Base-by-base conservation (phyloP, 2,113 vertebrate species). In the Haemorhous mexicanus region DNA sequence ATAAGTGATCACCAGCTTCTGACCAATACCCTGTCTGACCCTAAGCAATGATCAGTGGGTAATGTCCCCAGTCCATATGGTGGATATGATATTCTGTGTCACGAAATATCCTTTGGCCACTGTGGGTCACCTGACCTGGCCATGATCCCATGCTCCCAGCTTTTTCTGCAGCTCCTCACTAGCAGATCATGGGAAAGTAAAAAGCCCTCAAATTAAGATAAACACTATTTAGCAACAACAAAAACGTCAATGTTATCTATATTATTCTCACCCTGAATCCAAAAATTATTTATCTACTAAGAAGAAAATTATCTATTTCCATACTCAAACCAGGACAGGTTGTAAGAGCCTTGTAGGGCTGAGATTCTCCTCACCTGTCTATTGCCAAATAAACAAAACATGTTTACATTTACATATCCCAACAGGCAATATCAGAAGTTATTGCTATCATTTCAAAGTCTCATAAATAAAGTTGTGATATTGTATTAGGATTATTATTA, bases 201-300 rank as follows among this genome's bases (percentile, higher is more conserved):
- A 44, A 74, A 59, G 19, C 52, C 37, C 22, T 44, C 39, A 33
- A 37, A 26, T 74, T 39, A 58, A 13, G 22, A 8, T 37, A 59
- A 81, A 37, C 14, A 9, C 17, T 37, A 27, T 27, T 43, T 49
- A 58, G 27, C 18, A 50, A 33, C 8, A 43, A 22, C 32, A 30
- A 37, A 66, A 73, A 22, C 12, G 50, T 50, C 15, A 32, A 18
- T 13, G 6, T 33, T 64, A 23, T 37, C 67, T 37, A 27, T 32
- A 73, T 80, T 58, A 37, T 73, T 66, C 15, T 50, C 27, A 32
- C 10, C 5, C 11, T 37, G 50, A 80, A 64, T 43, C 7, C 5
- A 24, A 69, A 78, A 69, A 4, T 0, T 0, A 30, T 16, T 49
- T 37, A 64, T 10, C 22, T 44, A 28, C 44, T 33, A 37, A 35